Conservation (phyloP, 2,888 invertebrate genomes). For the Anorthoa munda region DNA sequence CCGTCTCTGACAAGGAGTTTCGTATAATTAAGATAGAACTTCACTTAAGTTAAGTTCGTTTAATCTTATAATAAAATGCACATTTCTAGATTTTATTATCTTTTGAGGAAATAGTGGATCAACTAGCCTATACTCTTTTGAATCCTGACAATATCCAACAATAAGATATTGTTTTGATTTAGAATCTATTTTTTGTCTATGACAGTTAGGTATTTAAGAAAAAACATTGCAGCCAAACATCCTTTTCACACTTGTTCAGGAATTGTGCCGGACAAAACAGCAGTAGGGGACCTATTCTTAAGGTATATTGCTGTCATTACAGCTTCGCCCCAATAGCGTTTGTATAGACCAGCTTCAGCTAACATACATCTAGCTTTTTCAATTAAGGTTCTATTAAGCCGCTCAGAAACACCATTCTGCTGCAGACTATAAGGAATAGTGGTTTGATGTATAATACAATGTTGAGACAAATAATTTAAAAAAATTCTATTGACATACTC, state of each 20-base stretch:
- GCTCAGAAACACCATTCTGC: conserved; percentile 3
- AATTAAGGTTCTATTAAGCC: not conserved
- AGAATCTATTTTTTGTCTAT: not conserved
- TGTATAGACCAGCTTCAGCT: not conserved
- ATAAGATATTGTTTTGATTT: not conserved
- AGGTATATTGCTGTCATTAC: not conserved
- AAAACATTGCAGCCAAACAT: not conserved
- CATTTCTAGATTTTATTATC: conserved; percentile 1
- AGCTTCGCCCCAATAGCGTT: conserved; percentile 5
- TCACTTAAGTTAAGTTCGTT: too few relatives aligned
- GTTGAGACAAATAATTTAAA: not conserved
- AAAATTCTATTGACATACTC: not conserved
- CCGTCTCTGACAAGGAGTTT: too few relatives aligned
- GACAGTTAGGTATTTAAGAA: conserved; percentile 1
- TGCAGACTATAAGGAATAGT: conserved; percentile 6
- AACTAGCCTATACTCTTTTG: not conserved
- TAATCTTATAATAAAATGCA: too few relatives aligned
- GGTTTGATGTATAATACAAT: conserved; percentile 6
- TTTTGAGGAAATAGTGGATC: conserved; percentile 1
- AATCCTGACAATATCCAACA: conserved; percentile 1
- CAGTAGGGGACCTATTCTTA: conserved; percentile 6
- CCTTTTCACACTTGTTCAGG: conserved; percentile 8
- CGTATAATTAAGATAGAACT: too few relatives aligned
- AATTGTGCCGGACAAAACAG: not conserved
- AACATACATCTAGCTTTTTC: conserved; percentile 2